Conservation (phyloP, 2,888 invertebrate genomes). For the Mesochorus sp. region DNA sequence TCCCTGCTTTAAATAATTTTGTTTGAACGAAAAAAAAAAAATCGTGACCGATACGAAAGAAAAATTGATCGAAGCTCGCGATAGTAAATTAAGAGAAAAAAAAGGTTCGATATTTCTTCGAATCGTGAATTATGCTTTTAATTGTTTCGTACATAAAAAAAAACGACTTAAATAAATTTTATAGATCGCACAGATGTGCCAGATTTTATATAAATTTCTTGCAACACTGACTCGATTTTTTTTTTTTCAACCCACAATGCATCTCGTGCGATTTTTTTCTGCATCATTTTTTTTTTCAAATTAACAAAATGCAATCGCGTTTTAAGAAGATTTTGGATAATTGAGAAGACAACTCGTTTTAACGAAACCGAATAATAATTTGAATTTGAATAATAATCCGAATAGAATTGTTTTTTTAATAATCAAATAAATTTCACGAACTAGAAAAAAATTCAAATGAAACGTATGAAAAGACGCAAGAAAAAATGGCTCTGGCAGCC, state of each 20-base stretch:
- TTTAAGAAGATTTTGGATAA: too few species aligned
- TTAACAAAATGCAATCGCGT: slow-evolving; percentile 59
- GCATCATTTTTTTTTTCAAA: slow-evolving; percentile 9
- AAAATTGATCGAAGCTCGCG: slow-evolving; percentile 11
- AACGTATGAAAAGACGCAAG: neutral
- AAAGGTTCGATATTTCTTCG: slow-evolving; percentile 8
- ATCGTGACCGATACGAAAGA: too few species aligned
- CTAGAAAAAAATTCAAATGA: neutral
- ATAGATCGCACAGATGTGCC: slow-evolving; percentile 45
- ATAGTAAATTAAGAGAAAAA: slow-evolving; percentile 27
- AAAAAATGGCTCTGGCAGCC: slow-evolving; percentile 35
- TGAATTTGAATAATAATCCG: neutral
- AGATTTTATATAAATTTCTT: slow-evolving; percentile 34
- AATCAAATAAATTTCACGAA: too few species aligned
- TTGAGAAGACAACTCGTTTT: too few species aligned
- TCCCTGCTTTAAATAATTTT: neutral
- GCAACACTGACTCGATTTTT: slow-evolving; percentile 19
- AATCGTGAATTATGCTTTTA: slow-evolving; percentile 54
- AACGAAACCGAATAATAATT: neutral
- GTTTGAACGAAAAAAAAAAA: neutral
- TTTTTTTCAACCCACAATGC: slow-evolving; percentile 26
- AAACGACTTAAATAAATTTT: slow-evolving; percentile 55
- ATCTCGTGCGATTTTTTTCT: slow-evolving; percentile 22
- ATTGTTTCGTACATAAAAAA: slow-evolving; percentile 54
- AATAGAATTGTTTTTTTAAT: too few species aligned